Evolutionary conservation across 2,113 vertebrate genomes (phyloP).

Genomic region (Cheirogaleus medius): DNA sequence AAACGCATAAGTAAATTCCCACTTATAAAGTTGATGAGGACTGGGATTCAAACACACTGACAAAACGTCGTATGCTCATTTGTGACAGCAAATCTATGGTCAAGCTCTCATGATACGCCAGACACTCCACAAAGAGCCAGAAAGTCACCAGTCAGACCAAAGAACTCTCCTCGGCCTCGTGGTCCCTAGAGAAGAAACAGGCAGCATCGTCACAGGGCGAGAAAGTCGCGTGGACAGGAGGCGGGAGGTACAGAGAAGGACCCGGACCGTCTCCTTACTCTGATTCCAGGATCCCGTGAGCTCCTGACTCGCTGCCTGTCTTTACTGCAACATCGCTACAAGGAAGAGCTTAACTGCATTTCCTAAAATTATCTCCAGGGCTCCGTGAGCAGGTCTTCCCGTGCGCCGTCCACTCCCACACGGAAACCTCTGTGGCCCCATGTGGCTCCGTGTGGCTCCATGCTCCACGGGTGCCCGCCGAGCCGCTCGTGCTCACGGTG

Average conservation of each 20-base stretch:
- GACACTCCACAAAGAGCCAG: fast-evolving
- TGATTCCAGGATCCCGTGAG: too few species aligned
- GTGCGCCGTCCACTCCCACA: too few species aligned
- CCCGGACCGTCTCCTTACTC: too few species aligned
- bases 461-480: fast-evolving
- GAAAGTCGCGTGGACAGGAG: too few species aligned
- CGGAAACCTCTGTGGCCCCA: fast-evolving
- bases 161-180: fast-evolving
- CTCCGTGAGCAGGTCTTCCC: fast-evolving
- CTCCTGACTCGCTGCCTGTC: fast-evolving
- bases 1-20: not conserved
- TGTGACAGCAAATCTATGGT: not conserved
- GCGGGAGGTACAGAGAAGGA: too few species aligned
- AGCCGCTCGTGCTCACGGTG: too few species aligned
- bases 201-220: fast-evolving
- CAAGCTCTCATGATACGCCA: fast-evolving
- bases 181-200: fast-evolving
- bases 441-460: too few species aligned
- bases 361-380: not conserved
- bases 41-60: not conserved
- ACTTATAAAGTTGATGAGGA: not conserved
- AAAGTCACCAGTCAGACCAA: fast-evolving
- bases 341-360: too few species aligned
- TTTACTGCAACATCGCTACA: too few species aligned
- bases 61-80: fast-evolving